Evolutionary conservation across 2,113 vertebrate species (phyloP), one percentile per base, ranked within the genome.

Genomic region (Xyliphius kryptos): DNA sequence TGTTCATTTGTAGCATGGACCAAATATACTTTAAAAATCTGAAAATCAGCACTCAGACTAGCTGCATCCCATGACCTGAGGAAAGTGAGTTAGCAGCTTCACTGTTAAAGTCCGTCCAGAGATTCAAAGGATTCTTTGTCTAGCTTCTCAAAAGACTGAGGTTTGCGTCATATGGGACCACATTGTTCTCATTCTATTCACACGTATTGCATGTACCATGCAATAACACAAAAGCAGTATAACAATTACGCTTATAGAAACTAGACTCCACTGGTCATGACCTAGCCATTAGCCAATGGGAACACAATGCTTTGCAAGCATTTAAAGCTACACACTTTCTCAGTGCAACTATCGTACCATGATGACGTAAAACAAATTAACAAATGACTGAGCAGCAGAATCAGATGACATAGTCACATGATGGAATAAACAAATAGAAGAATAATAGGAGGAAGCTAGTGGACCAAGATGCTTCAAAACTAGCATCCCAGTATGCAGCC

Each of bases 161-260:
- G 22, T 57, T 61, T 66, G 63, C 67, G 66, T 73, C 71, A 73
- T 60, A 66, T 73, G 71, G 58, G 56, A 66, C 67, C 71, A 73
- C 59, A 56, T 66, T 69, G 52, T 46, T 44, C 53, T 60, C 49
- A 38, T 47, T 54, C n/a, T n/a, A 38, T 55, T 46, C 46, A 21
- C 22, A 69, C 54, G 40, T 13, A n/a, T 10, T 12, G 19, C 19
- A 49, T 21, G 47, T 22, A 57, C 20, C 46, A 51, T 55, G 40
- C 61, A 68, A 61, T 14, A 51, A 52, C 21, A 61, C 14, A 26
- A n/a, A n/a, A n/a, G n/a, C n/a, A n/a, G n/a, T n/a, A n/a, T n/a
- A n/a, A n/a, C n/a, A n/a, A n/a, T n/a, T n/a, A n/a, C n/a, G n/a
- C n/a, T n/a, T n/a, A 73, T 21, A 52, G 61, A 47, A 68, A 64